Evolutionary conservation across 2,797 vertebrate species (phyloP).

Genomic region (Telmatherina bonti): DNA sequence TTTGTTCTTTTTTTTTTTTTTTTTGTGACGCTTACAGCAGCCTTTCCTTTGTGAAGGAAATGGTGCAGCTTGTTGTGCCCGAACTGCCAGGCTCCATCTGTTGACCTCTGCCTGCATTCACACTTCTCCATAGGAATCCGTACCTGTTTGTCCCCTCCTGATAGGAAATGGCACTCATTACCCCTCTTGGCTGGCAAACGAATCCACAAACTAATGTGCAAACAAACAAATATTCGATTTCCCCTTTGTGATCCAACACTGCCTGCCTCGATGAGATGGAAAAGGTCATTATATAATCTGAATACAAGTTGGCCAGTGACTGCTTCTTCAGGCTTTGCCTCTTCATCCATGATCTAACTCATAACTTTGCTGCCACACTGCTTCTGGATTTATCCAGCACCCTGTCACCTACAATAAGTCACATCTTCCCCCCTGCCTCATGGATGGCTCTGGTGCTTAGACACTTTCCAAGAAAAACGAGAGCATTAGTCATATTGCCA

Average conservation of each 20-base stretch:
- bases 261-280: slow-evolving; percentile 4
- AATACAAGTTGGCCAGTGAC: slow-evolving; percentile 11
- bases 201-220: slow-evolving; percentile 15
- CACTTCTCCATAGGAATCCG: slow-evolving; percentile 37
- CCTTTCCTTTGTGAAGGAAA: slow-evolving; percentile 25
- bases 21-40: slow-evolving; percentile 15
- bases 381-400: slow-evolving; percentile 27
- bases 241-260: slow-evolving; percentile 12
- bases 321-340: slow-evolving; percentile 11
- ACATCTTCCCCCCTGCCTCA: slow-evolving; percentile 15
- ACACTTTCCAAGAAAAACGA: slow-evolving; percentile 29
- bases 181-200: slow-evolving; percentile 23
- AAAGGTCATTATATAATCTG: not conserved
- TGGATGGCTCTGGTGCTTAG: slow-evolving; percentile 11
- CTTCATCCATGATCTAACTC: slow-evolving; percentile 27
- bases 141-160: slow-evolving; percentile 30
- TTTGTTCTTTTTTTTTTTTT: slow-evolving; percentile 23
- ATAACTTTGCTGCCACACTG: slow-evolving; percentile 14
- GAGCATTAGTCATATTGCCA: slow-evolving; percentile 26
- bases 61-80: slow-evolving; percentile 31
- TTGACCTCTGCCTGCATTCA: slow-evolving; percentile 39
- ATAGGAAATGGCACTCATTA: slow-evolving; percentile 31
- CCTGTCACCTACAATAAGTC: slow-evolving; percentile 19
- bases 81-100: slow-evolving; percentile 51
- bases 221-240: slow-evolving; percentile 23